A percentile compares a stretch with the other conserved stretches of the same genome.
Evolutionary conservation across 1,140 invertebrate genomes (phyloP).

Genomic region (Orchestia grillus): DNA sequence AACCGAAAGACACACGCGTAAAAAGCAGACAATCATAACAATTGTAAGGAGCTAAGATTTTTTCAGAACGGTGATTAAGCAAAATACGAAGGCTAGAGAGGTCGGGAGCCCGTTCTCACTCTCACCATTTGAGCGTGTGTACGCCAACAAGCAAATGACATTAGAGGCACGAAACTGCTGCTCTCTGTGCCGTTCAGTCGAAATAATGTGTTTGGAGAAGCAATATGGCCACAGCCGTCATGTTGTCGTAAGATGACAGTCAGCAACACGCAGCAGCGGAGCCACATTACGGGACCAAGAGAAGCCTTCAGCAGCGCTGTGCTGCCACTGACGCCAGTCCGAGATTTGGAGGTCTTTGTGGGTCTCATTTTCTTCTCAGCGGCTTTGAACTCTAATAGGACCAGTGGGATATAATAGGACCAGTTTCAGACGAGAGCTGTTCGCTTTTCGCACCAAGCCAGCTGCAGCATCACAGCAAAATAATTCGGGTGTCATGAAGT

Average conservation of each 20-base stretch:
- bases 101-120: neutral
- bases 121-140: neutral
- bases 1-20: neutral
- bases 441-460: no score
- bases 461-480: no score
- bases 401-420: no score
- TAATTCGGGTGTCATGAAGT: no score
- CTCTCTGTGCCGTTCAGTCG: neutral
- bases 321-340: neutral
- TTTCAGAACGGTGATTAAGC: neutral
- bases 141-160: neutral
- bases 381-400: no score
- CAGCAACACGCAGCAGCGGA: neutral
- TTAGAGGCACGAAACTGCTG: neutral
- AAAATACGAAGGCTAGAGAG: neutral
- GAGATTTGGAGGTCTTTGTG: neutral
- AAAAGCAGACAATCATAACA: neutral
- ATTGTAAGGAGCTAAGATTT: neutral
- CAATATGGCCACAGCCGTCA: conserved; percentile 12
- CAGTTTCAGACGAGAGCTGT: no score
- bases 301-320: neutral
- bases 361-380: neutral
- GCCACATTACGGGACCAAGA: neutral
- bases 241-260: neutral
- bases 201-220: conserved; percentile 23